Evolutionary conservation across 2,888 invertebrate species (phyloP).

Genomic region (Drepana falcataria): DNA sequence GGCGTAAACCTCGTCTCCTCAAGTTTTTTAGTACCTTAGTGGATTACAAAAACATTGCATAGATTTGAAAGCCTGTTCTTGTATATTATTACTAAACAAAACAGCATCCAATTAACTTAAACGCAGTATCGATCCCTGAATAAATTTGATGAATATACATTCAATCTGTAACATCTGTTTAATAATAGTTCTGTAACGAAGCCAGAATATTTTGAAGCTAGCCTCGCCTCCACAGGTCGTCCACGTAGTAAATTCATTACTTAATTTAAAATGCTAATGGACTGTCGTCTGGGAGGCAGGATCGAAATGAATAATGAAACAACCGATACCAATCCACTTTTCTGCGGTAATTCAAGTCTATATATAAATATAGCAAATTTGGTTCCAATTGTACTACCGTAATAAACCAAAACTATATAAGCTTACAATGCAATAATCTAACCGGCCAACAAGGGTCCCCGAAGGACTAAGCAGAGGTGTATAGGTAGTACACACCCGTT

Average conservation of each 20-base stretch:
- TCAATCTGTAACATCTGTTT: background rate
- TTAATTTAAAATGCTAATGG: conserved; percentile 72
- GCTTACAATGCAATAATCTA: no score
- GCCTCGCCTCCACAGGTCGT: conserved; percentile 28
- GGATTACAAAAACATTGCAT: no score
- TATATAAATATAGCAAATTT: conserved; percentile 6
- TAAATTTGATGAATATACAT: background rate
- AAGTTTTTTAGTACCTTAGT: no score
- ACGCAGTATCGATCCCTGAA: background rate
- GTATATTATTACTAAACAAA: no score
- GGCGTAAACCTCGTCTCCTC: no score
- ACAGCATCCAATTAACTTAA: background rate
- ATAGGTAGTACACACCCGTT: no score
- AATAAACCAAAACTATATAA: background rate
- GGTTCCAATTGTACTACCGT: background rate
- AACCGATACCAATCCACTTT: conserved; percentile 49
- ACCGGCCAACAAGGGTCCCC: no score
- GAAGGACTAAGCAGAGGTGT: no score
- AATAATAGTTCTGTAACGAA: background rate
- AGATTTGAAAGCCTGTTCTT: no score
- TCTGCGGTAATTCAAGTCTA: conserved; percentile 38
- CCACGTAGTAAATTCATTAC: conserved; percentile 59
- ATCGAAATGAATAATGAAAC: conserved; percentile 61
- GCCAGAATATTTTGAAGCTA: conserved; percentile 21
- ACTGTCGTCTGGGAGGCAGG: conserved; percentile 51